A percentile compares a stretch with the other conserved stretches of the same genome.
Evolutionary conservation across 2,888 invertebrate species (phyloP).

Genomic region (Formica aserva): DNA sequence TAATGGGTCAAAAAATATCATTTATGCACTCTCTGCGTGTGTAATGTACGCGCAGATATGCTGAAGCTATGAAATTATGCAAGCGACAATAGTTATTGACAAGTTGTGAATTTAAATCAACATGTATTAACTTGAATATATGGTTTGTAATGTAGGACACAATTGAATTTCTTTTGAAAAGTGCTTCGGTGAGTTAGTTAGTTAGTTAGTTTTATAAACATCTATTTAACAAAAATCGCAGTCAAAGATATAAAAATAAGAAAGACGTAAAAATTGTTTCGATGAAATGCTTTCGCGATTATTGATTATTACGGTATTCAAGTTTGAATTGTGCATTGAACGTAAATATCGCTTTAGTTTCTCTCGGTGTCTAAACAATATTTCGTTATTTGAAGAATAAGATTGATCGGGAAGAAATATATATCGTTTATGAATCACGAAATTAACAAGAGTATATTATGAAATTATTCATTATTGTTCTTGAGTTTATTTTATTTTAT

Average conservation of each 20-base stretch:
- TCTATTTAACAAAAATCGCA: conserved; percentile 33
- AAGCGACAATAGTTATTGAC: not conserved
- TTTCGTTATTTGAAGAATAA: not conserved
- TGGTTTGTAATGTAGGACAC: not conserved
- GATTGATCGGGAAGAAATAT: not conserved
- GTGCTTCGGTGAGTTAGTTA: not conserved
- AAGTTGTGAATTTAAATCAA: not conserved
- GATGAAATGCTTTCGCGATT: not conserved
- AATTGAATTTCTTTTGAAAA: not conserved
- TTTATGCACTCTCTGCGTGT: conserved; percentile 20
- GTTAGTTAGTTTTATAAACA: conserved; percentile 39
- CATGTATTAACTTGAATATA: not conserved
- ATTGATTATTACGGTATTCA: not conserved
- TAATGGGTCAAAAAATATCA: not conserved
- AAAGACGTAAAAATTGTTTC: not conserved
- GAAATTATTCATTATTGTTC: not conserved
- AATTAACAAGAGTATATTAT: not conserved
- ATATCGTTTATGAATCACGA: not conserved
- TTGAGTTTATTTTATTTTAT: not conserved
- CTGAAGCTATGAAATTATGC: not conserved
- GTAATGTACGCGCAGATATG: not conserved
- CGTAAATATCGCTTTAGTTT: not conserved
- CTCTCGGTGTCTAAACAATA: not conserved
- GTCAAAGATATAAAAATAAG: not conserved
- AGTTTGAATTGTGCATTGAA: not conserved